Evolutionary conservation across 2,888 invertebrate species (phyloP).

Genomic region (Sussaba pulchella): DNA sequence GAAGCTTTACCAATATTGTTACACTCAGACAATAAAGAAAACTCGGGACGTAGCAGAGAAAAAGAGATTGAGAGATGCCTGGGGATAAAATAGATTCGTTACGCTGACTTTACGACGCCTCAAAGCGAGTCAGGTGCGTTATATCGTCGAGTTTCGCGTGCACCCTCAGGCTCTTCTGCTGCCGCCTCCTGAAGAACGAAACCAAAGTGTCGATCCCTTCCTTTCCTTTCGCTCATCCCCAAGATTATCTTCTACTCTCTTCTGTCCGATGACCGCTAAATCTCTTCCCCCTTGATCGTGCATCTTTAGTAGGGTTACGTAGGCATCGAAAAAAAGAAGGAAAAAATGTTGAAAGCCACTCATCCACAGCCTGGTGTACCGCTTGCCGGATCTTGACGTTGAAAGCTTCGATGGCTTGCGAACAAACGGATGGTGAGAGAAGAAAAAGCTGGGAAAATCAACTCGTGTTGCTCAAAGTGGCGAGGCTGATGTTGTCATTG

Average conservation of each 20-base stretch:
- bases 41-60: slow-evolving; percentile 14
- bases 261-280: slow-evolving; percentile 30
- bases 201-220: slow-evolving; percentile 33
- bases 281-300: slow-evolving; percentile 41
- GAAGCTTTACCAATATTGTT: too few relatives aligned
- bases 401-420: slow-evolving; percentile 42
- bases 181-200: background rate
- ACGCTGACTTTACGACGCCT: slow-evolving; percentile 43
- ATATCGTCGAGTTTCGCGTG: slow-evolving; percentile 17
- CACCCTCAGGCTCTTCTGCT: slow-evolving; percentile 24
- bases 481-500: background rate
- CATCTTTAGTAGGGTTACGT: slow-evolving; percentile 15
- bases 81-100: slow-evolving; percentile 55
- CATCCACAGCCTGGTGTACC: slow-evolving; percentile 39
- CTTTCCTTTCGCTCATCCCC: slow-evolving; percentile 45
- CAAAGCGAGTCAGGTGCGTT: slow-evolving; percentile 47
- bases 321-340: background rate
- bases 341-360: slow-evolving; percentile 60
- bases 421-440: slow-evolving; percentile 23
- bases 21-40: slow-evolving; percentile 5
- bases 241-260: slow-evolving; percentile 10
- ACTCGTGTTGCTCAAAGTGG: slow-evolving; percentile 1
- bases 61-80: slow-evolving; percentile 23
- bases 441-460: slow-evolving; percentile 44
- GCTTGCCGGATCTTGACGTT: slow-evolving; percentile 35